These are phyloP conservation scores for Congeria kusceri DNA, from an alignment of 2,888 invertebrate genomes.

Conservation along the genomic window DNA sequence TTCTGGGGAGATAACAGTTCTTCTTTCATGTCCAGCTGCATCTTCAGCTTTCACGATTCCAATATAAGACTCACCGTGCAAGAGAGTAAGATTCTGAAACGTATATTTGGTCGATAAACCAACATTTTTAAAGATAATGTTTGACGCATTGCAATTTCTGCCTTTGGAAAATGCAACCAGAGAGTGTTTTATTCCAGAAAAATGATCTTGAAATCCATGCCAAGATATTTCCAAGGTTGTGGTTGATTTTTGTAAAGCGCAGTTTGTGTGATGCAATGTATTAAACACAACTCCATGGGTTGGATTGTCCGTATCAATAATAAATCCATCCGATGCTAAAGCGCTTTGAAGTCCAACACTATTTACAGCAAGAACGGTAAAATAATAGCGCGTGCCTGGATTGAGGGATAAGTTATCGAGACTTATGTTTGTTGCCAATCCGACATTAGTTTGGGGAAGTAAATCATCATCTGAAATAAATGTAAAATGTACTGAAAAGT, in stretches of 20 bases:
- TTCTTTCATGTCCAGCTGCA: constrained; percentile 51
- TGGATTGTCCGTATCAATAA: neutral
- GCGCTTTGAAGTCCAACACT: neutral
- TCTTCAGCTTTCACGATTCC: constrained; percentile 61
- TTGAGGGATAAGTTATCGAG: neutral
- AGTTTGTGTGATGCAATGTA: neutral
- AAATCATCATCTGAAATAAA: constrained; percentile 5
- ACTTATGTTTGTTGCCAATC: neutral
- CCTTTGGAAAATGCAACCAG: neutral
- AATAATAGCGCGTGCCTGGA: neutral
- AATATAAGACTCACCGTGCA: constrained; percentile 40
- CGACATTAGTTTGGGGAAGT: neutral
- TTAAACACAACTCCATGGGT: constrained; percentile 1
- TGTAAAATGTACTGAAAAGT: too few species aligned
- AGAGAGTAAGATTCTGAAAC: constrained; percentile 12
- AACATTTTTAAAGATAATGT: constrained; percentile 18
- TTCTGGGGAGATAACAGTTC: neutral
- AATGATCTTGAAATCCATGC: constrained; percentile 11
- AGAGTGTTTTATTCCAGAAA: neutral
- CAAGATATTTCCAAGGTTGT: neutral
- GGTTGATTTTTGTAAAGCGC: neutral
- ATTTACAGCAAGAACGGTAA: constrained; percentile 4
- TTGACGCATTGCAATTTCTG: neutral
- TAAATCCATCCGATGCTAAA: neutral
- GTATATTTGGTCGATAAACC: too few species aligned